Percentiles rank a stretch among this genome's conserved stretches.
Conservation (phyloP, 2,888 invertebrate species). For the Euzetes globulus region DNA sequence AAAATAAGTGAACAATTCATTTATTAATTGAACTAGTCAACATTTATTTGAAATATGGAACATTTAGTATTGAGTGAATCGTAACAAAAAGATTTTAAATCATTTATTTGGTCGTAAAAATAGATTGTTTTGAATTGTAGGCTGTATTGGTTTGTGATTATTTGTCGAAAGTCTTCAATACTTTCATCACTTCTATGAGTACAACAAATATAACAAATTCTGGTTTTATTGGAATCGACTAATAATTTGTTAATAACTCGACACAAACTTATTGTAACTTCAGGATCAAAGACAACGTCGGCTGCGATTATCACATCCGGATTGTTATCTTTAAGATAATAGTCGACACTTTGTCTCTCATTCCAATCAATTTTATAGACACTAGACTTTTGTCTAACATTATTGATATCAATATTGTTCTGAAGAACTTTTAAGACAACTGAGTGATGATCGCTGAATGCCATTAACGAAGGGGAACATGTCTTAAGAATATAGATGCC, state of each 20-base stretch:
- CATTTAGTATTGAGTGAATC: slow-evolving; percentile 11
- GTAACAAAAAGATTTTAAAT: slow-evolving; percentile 9
- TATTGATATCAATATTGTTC: slow-evolving; percentile 23
- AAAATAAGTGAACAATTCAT: background rate
- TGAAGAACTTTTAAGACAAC: slow-evolving; percentile 20
- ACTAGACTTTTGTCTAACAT: background rate
- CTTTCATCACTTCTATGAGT: background rate
- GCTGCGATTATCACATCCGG: slow-evolving; percentile 19
- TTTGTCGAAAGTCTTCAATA: background rate
- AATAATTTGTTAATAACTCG: slow-evolving; percentile 6
- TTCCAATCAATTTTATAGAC: slow-evolving; percentile 5
- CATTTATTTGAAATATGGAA: background rate
- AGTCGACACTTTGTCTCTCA: background rate
- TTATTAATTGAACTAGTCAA: background rate
- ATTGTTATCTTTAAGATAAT: slow-evolving; percentile 11
- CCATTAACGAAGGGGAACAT: background rate
- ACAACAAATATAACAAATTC: slow-evolving; percentile 24
- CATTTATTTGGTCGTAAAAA: background rate
- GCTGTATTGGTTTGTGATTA: background rate
- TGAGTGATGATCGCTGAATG: slow-evolving; percentile 25
- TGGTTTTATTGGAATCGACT: background rate
- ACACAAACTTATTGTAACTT: background rate
- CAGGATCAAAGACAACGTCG: background rate
- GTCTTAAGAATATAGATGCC: slow-evolving; percentile 21
- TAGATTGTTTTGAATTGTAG: background rate